Conservation (phyloP, 2,888 invertebrate genomes). For the Colostygia pectinataria region DNA sequence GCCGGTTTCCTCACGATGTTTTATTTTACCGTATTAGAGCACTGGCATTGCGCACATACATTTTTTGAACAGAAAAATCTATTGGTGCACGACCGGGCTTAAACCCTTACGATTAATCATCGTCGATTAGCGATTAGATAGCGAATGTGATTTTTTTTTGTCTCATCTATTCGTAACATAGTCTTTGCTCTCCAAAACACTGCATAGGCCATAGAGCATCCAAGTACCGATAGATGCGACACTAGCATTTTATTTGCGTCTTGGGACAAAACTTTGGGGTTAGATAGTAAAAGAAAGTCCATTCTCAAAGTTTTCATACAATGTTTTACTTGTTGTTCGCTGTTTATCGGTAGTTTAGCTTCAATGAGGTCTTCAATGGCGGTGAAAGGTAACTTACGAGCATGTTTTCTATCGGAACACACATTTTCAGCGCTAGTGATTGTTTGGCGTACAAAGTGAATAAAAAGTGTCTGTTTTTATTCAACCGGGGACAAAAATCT, state of each 20-base stretch:
- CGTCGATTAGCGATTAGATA: too few relatives aligned
- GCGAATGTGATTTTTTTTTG: background rate
- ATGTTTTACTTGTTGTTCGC: conserved; percentile 30
- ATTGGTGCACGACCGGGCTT: too few relatives aligned
- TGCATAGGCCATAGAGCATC: conserved; percentile 24
- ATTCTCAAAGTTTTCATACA: conserved; percentile 38
- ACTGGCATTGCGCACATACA: too few relatives aligned
- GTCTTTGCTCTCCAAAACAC: conserved; percentile 21
- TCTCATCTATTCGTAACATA: background rate
- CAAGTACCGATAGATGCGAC: conserved; percentile 29
- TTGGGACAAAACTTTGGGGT: conserved; percentile 38
- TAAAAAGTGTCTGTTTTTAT: background rate
- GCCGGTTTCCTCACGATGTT: too few relatives aligned
- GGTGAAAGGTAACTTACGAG: conserved; percentile 20
- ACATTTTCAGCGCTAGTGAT: conserved; percentile 12
- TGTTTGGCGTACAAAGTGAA: background rate
- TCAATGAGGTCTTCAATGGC: conserved; percentile 18
- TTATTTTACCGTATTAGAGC: too few relatives aligned
- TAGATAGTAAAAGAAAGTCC: conserved; percentile 42
- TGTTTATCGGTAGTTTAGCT: conserved; percentile 27
- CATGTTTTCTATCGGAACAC: conserved; percentile 17
- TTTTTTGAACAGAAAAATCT: too few relatives aligned
- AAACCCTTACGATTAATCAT: too few relatives aligned
- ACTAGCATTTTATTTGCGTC: conserved; percentile 44
- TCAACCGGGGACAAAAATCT: too few relatives aligned